phyloP scores from a whole-genome alignment of 2,888 invertebrate species.

The Tinea trinotella region DNA sequence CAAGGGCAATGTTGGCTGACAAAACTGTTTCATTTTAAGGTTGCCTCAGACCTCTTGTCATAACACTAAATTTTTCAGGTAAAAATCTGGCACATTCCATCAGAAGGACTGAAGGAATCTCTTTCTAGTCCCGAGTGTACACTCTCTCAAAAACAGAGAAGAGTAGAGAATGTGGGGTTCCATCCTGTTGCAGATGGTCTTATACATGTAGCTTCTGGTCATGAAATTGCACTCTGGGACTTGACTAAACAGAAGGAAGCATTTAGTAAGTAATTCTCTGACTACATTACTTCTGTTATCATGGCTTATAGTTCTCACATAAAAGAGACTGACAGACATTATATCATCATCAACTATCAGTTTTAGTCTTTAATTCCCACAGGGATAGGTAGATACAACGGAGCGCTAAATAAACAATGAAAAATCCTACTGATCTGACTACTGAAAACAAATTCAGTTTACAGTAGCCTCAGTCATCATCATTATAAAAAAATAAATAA shows the following conservation, averaged over 20 bases:
- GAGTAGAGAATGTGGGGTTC: conserved; percentile 92
- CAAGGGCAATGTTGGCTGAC: too few relatives aligned
- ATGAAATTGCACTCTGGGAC: conserved; percentile 89
- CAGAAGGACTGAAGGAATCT: conserved; percentile 82
- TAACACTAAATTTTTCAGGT: conserved; percentile 62
- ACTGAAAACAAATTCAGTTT: too few relatives aligned
- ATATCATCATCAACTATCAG: too few relatives aligned
- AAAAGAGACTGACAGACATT: too few relatives aligned
- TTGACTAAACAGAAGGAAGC: conserved; percentile 85
- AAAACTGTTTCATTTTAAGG: neutral
- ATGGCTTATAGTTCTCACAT: too few relatives aligned
- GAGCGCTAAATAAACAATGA: too few relatives aligned
- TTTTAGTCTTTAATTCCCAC: too few relatives aligned
- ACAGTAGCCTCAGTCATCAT: too few relatives aligned
- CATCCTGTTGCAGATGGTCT: conserved; percentile 93
- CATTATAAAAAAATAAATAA: too few relatives aligned
- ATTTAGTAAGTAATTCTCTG: conserved; percentile 71
- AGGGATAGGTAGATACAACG: too few relatives aligned
- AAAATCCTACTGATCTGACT: too few relatives aligned
- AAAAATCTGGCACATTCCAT: conserved; percentile 92
- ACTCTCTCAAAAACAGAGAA: conserved; percentile 85
- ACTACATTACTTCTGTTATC: too few relatives aligned
- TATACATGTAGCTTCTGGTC: conserved; percentile 88
- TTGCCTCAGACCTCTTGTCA: neutral
- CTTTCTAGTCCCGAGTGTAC: conserved; percentile 84